Evolutionary conservation across 2,888 invertebrate species (phyloP).

Genomic region (Ecdyonurus torrentis): DNA sequence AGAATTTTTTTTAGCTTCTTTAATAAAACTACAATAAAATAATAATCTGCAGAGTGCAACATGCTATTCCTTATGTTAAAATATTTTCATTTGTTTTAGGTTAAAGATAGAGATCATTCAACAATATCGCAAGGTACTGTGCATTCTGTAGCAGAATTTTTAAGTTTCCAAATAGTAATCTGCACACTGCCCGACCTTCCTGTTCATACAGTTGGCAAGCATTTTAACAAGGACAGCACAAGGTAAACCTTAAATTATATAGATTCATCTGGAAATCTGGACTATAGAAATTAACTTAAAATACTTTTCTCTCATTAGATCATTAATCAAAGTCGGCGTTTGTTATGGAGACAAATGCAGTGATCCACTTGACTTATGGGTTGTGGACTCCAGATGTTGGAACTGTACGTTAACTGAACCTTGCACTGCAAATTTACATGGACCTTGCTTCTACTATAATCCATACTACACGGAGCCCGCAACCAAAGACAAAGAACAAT

Average conservation of each 20-base stretch:
- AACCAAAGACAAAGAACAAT: background rate
- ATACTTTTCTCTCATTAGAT: slow-evolving; percentile 4
- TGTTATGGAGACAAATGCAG: slow-evolving; percentile 9
- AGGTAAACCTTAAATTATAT: slow-evolving; percentile 6
- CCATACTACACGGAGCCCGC: slow-evolving; percentile 8
- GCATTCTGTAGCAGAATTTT: slow-evolving; percentile 10
- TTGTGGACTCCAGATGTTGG: slow-evolving; percentile 12
- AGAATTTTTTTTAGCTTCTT: too few relatives aligned
- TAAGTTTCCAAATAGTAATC: slow-evolving; percentile 10
- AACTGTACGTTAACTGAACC: slow-evolving; percentile 7
- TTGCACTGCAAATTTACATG: slow-evolving; percentile 10
- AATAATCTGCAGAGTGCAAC: too few relatives aligned
- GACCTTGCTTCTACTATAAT: slow-evolving; percentile 10
- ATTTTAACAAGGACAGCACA: slow-evolving; percentile 12
- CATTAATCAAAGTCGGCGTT: slow-evolving; percentile 10
- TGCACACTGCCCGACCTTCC: slow-evolving; percentile 11
- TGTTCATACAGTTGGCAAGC: slow-evolving; percentile 10
- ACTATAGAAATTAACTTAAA: background rate
- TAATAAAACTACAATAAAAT: too few relatives aligned
- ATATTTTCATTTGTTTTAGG: too few relatives aligned
- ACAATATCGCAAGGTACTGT: slow-evolving; percentile 8
- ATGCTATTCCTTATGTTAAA: too few relatives aligned
- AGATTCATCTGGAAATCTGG: background rate
- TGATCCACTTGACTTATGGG: slow-evolving; percentile 11
- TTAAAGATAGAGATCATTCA: slow-evolving; percentile 9